These are phyloP conservation scores for Labia minor DNA, from an alignment of 2,888 invertebrate species.

Conservation along the genomic window DNA sequence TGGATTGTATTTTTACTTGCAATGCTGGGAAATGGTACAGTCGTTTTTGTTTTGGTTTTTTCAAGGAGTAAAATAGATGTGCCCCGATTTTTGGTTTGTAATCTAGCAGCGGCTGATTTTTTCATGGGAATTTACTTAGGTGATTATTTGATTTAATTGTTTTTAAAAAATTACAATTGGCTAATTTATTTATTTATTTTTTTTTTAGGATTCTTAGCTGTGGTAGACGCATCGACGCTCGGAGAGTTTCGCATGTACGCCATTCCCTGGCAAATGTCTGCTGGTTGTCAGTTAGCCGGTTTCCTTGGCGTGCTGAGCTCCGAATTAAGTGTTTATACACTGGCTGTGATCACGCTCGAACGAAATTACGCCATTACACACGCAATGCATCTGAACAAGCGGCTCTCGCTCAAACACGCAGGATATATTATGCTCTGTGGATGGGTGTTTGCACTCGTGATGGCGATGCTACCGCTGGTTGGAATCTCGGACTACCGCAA, in stretches of 20 bases:
- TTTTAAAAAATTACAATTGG: neutral
- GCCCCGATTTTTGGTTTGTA: constrained; percentile 90
- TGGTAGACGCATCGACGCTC: constrained; percentile 89
- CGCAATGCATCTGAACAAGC: constrained; percentile 92
- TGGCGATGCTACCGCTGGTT: constrained; percentile 79
- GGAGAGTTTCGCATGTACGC: constrained; percentile 95
- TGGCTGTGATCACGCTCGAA: constrained; percentile 92
- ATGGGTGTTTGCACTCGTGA: constrained; percentile 79
- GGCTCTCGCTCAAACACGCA: constrained; percentile 70
- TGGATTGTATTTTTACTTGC: constrained; percentile 95
- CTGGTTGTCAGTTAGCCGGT: constrained; percentile 86
- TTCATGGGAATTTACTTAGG: constrained; percentile 93
- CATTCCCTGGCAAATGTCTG: constrained; percentile 93
- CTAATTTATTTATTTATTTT: constrained; percentile 3
- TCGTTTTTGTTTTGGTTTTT: constrained; percentile 84
- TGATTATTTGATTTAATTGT: constrained; percentile 32
- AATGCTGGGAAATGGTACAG: constrained; percentile 89
- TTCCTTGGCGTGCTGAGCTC: constrained; percentile 89
- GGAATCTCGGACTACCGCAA: constrained; percentile 92
- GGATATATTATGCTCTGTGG: constrained; percentile 84
- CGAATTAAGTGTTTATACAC: constrained; percentile 87
- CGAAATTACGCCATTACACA: constrained; percentile 95
- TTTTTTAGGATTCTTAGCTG: constrained; percentile 70
- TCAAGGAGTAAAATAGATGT: constrained; percentile 92
- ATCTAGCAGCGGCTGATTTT: constrained; percentile 92